Conservation (phyloP, 2,888 invertebrate species). For the Resseliella maxima region DNA sequence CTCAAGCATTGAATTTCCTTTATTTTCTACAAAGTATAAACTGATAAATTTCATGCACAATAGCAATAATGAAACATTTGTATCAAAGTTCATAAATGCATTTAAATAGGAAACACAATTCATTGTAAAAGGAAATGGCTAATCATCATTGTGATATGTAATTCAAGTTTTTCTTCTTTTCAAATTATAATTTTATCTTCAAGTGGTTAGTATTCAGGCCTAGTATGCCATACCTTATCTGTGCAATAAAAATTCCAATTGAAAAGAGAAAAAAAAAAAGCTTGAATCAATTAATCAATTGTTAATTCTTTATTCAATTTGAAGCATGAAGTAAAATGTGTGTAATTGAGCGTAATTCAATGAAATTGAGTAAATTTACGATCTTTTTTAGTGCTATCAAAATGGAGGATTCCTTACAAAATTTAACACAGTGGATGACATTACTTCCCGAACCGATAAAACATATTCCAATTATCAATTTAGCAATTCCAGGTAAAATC, state of each 20-base stretch:
- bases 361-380: not conserved
- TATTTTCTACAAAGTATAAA: too few species aligned
- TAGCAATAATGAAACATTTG: too few species aligned
- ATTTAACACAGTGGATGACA: slow-evolving; percentile 79
- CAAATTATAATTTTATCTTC: too few species aligned
- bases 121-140: not conserved
- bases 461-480: slow-evolving; percentile 74
- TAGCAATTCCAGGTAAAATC: slow-evolving; percentile 79
- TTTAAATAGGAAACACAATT: not conserved
- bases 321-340: too few species aligned
- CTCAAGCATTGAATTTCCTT: too few species aligned
- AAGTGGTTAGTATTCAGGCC: too few species aligned
- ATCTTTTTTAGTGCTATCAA: not conserved
- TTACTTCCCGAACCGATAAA: slow-evolving; percentile 72
- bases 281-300: too few species aligned
- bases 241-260: too few species aligned
- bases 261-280: too few species aligned
- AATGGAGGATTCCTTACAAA: slow-evolving; percentile 57
- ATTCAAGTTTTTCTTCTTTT: not conserved
- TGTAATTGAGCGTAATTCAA: too few species aligned
- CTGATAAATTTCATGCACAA: not conserved
- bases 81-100: not conserved
- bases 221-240: too few species aligned
- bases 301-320: too few species aligned
- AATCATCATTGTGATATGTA: not conserved